Conservation (phyloP, 2,888 invertebrate species). For the Ophraella communa region DNA sequence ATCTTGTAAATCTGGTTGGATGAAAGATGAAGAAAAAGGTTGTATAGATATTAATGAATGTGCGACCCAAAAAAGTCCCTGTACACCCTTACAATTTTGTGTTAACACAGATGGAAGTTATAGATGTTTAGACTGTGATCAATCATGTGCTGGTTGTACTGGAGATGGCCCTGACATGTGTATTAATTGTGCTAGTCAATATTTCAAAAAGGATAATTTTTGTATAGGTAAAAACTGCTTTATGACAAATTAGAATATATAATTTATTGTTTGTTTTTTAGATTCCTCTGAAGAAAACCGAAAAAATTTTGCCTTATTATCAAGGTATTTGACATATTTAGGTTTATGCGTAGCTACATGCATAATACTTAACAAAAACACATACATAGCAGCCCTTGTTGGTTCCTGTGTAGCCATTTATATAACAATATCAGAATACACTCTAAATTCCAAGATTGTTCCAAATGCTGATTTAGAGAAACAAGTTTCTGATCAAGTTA, state of each 20-base stretch:
- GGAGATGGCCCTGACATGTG: conserved; percentile 95
- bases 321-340: conserved; percentile 82
- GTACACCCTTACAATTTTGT: conserved; percentile 79
- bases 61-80: conserved; percentile 62
- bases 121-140: conserved; percentile 83
- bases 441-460: conserved; percentile 58
- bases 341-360: conserved; percentile 85
- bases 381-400: conserved; percentile 76
- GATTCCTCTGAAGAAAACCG: conserved; percentile 62
- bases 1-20: conserved; percentile 76
- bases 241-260: not conserved
- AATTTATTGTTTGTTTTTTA: conserved; percentile 43
- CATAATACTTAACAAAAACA: conserved; percentile 83
- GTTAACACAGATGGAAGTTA: conserved; percentile 87
- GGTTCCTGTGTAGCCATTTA: conserved; percentile 82
- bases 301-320: conserved; percentile 66
- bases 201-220: conserved; percentile 72
- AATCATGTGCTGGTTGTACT: conserved; percentile 80
- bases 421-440: conserved; percentile 86
- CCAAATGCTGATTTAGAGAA: conserved; percentile 50
- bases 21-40: conserved; percentile 73
- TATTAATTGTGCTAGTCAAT: conserved; percentile 78
- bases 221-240: conserved; percentile 69
- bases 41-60: conserved; percentile 90
- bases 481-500: conserved; percentile 46